These are phyloP conservation scores for Diplodus puntazzo DNA, from an alignment of 2,797 vertebrate genomes.

Conservation along the genomic window DNA sequence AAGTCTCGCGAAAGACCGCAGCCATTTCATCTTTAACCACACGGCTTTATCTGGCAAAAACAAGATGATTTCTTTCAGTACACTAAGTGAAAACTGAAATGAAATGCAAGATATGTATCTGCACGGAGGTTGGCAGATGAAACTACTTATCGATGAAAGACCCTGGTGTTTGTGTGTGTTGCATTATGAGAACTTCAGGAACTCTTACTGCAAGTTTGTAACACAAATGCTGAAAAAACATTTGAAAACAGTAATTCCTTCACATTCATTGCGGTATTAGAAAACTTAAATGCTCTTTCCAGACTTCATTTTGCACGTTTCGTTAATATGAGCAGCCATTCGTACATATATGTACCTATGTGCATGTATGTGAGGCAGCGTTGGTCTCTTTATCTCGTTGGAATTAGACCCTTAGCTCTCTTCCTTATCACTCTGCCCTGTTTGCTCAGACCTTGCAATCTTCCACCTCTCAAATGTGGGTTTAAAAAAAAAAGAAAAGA, in stretches of 20 bases:
- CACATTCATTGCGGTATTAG: neutral
- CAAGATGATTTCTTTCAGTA: constrained; percentile 40
- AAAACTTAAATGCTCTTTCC: neutral
- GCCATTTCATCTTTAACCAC: constrained; percentile 21
- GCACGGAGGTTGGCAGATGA: constrained; percentile 12
- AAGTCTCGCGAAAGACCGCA: constrained; percentile 39
- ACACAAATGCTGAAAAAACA: neutral
- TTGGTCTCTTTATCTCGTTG: constrained; percentile 81
- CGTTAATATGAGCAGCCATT: neutral
- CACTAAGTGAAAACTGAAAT: constrained; percentile 44
- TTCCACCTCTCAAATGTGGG: constrained; percentile 65
- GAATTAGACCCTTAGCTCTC: constrained; percentile 86
- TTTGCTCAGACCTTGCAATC: constrained; percentile 85
- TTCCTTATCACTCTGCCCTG: constrained; percentile 81
- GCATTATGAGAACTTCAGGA: neutral
- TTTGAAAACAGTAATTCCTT: neutral
- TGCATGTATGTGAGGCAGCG: constrained; percentile 39
- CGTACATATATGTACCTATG: constrained; percentile 8
- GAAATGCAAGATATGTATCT: constrained; percentile 32
- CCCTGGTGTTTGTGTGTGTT: neutral
- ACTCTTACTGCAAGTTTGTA: constrained; percentile 17
- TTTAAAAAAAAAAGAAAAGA: constrained; percentile 54
- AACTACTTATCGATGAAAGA: constrained; percentile 17
- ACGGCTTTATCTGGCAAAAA: constrained; percentile 21
- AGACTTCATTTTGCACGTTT: neutral